Conservation (phyloP, 2,888 invertebrate genomes). For the Cryptosula pallasiana region DNA sequence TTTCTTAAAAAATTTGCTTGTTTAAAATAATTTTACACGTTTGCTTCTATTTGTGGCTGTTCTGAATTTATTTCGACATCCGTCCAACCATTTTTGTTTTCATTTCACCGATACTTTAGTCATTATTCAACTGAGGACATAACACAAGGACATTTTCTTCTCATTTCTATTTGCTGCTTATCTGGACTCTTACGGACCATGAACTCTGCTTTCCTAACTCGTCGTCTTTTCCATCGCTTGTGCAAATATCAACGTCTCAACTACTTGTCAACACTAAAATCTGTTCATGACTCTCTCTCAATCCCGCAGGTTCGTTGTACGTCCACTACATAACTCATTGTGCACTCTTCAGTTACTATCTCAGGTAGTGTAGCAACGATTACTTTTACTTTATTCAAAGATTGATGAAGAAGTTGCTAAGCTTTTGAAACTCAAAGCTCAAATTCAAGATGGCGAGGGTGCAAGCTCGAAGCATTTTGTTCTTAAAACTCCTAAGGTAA, state of each 20-base stretch:
- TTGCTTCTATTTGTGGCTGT: no score
- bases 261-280: background rate
- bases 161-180: background rate
- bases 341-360: background rate
- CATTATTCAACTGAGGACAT: background rate
- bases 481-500: constrained; percentile 76
- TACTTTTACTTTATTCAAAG: constrained; percentile 60
- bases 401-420: constrained; percentile 79
- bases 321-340: background rate
- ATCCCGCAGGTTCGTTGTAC: background rate
- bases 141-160: background rate
- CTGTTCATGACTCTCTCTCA: background rate
- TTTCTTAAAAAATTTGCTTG: no score
- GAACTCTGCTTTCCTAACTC: background rate
- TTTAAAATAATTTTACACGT: no score
- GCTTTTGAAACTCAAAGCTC: constrained; percentile 72
- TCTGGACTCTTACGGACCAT: background rate
- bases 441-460: constrained; percentile 56
- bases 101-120: constrained; percentile 2
- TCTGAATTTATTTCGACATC: no score
- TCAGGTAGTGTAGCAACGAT: no score
- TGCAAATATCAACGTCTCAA: background rate
- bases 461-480: constrained; percentile 63
- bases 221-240: background rate
- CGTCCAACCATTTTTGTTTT: background rate